Evolutionary conservation across 2,888 invertebrate genomes (phyloP).

Genomic region (Cremastinae sp.): DNA sequence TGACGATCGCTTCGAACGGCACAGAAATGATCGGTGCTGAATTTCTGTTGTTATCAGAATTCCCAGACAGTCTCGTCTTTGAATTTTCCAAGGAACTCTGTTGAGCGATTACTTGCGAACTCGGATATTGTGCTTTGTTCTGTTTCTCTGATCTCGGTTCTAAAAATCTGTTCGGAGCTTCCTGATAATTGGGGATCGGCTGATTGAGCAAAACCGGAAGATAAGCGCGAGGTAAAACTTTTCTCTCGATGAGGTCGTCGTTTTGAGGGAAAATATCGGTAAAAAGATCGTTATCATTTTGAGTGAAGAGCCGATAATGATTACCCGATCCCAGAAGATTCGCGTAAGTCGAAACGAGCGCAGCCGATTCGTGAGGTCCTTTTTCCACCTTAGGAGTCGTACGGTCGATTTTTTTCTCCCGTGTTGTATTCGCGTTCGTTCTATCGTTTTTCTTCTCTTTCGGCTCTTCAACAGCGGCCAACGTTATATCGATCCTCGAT

Average conservation of each 20-base stretch:
- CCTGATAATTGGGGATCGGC: slow-evolving; percentile 45
- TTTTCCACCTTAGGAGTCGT: neutral
- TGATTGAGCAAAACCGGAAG: slow-evolving; percentile 49
- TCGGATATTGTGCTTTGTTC: slow-evolving; percentile 8
- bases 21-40: slow-evolving; percentile 70
- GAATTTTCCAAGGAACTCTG: slow-evolving; percentile 14
- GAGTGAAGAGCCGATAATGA: neutral
- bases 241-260: neutral
- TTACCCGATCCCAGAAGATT: slow-evolving; percentile 38
- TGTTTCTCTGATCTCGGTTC: slow-evolving; percentile 4
- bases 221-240: slow-evolving; percentile 27
- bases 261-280: neutral
- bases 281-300: slow-evolving; percentile 8
- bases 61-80: neutral
- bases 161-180: slow-evolving; percentile 46
- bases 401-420: neutral
- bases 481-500: slow-evolving; percentile 74
- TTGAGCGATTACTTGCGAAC: slow-evolving; percentile 23
- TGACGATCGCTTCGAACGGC: slow-evolving; percentile 77
- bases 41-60: slow-evolving; percentile 25
- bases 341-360: slow-evolving; percentile 52
- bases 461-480: slow-evolving; percentile 58
- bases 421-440: no score
- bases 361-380: slow-evolving; percentile 23
- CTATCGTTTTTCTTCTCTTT: no score